Conservation (phyloP, 2,113 vertebrate species). For the Poecilia latipinna region DNA sequence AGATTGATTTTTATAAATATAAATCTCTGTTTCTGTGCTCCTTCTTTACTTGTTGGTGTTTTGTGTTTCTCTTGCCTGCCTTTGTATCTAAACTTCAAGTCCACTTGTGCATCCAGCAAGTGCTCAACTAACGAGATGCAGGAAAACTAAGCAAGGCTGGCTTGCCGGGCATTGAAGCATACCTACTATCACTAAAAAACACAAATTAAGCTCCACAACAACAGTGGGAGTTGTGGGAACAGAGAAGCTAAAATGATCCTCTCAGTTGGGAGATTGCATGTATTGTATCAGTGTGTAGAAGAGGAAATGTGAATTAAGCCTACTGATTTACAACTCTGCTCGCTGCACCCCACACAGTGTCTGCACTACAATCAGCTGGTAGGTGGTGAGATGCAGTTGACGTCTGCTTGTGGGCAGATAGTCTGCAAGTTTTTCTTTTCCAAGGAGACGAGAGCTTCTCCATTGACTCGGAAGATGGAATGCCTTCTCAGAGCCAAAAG, state of each 20-base stretch:
- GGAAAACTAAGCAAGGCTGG: background rate
- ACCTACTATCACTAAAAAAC: constrained; percentile 10
- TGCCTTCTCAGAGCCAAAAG: constrained; percentile 65
- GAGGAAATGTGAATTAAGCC: constrained; percentile 50
- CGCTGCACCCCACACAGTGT: constrained; percentile 69
- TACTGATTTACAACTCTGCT: constrained; percentile 41
- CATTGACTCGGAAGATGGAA: constrained; percentile 72
- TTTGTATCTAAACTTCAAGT: background rate
- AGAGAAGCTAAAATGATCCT: constrained; percentile 18
- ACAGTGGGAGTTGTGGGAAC: constrained; percentile 8
- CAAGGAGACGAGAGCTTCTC: constrained; percentile 59
- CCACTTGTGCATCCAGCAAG: background rate
- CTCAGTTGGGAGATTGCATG: constrained; percentile 29
- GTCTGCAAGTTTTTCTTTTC: constrained; percentile 50
- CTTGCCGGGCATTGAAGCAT: background rate
- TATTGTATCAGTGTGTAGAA: constrained; percentile 30
- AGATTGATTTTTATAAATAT: background rate
- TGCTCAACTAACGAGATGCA: background rate
- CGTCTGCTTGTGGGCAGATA: constrained; percentile 71
- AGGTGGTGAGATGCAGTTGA: constrained; percentile 71
- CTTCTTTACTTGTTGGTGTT: background rate
- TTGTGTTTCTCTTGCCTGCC: background rate
- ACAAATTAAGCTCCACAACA: constrained; percentile 21
- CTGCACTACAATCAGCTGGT: constrained; percentile 76
- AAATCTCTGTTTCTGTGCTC: background rate